These are phyloP conservation scores for Vimba vimba DNA, from an alignment of 2,113 vertebrate genomes.

Conservation along the genomic window DNA sequence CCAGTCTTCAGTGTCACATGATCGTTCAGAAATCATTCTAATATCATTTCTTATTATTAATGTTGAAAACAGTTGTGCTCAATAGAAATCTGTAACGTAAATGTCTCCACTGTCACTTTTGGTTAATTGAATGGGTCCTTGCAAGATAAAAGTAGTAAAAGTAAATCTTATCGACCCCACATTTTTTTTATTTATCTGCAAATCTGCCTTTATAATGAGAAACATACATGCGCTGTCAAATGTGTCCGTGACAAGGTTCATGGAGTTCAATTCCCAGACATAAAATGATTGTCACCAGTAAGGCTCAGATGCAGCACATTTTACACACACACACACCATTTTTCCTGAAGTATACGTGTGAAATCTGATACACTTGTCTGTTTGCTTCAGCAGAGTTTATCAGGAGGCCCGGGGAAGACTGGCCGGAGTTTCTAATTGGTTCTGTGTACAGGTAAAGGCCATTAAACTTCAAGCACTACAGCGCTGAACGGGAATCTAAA, in stretches of 20 bases:
- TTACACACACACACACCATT: neutral
- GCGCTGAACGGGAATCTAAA: constrained; percentile 61
- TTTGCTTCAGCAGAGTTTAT: constrained; percentile 82
- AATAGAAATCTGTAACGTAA: neutral
- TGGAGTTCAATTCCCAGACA: neutral
- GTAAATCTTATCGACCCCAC: neutral
- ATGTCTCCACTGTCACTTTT: neutral
- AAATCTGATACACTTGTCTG: constrained; percentile 43
- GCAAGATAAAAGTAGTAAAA: neutral
- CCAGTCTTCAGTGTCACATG: neutral
- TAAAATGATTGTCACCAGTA: neutral
- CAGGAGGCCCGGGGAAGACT: constrained; percentile 90
- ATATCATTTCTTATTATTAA: neutral
- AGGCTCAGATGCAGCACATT: constrained; percentile 50
- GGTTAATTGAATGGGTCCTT: neutral
- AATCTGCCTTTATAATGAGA: neutral
- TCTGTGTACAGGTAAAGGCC: constrained; percentile 84
- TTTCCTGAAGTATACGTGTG: neutral
- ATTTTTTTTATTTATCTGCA: neutral
- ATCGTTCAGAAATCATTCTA: neutral
- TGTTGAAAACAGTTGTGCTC: neutral
- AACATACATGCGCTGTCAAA: neutral
- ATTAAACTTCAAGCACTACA: constrained; percentile 82
- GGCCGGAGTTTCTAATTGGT: constrained; percentile 88
- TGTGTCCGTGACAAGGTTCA: neutral